A percentile compares a stretch with the other conserved stretches of the same genome.
Evolutionary conservation across 2,888 invertebrate species (phyloP).

Genomic region (Dusona sp.): DNA sequence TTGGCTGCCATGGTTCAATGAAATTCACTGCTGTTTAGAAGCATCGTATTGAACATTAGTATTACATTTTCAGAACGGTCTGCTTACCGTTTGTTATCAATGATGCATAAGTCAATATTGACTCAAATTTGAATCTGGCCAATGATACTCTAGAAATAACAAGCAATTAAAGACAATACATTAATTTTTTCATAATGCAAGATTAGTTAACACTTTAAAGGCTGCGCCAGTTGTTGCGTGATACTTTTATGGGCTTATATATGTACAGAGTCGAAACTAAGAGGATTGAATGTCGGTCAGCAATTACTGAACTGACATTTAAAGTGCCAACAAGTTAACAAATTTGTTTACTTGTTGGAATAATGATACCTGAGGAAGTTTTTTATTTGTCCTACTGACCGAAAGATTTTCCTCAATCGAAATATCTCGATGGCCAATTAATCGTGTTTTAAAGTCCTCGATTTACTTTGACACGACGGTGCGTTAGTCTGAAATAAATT

Average conservation of each 20-base stretch:
- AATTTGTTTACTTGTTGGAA: background rate
- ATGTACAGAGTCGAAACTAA: background rate
- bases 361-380: background rate
- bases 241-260: background rate
- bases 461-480: no score
- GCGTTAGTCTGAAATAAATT: background rate
- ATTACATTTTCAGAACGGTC: background rate
- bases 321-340: background rate
- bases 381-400: background rate
- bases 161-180: background rate
- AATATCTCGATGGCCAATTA: background rate
- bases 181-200: background rate
- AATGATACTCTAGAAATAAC: background rate
- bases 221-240: background rate
- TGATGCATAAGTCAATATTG: background rate
- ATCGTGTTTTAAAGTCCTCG: background rate
- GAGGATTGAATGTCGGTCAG: background rate
- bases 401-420: background rate
- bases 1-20: conserved; percentile 68
- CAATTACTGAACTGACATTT: background rate
- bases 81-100: background rate
- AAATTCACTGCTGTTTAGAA: conserved; percentile 40
- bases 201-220: background rate
- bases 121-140: conserved; percentile 28
- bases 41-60: conserved; percentile 36